Base-by-base conservation (phyloP, 2,113 vertebrate genomes). In the Sorex fumeus region DNA sequence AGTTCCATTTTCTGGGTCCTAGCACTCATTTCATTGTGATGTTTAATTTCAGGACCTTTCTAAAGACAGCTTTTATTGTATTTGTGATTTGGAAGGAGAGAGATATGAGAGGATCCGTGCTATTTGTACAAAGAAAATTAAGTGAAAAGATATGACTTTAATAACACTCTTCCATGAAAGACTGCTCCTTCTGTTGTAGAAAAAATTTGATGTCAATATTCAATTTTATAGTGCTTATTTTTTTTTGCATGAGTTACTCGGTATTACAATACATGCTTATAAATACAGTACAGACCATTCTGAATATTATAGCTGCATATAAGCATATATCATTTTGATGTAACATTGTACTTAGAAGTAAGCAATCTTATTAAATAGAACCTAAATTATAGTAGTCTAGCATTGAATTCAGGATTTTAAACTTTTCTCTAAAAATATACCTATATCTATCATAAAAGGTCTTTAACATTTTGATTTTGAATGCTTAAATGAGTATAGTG, bases 61-160 rank as follows among this genome's bases (percentile, higher is more conserved):
- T 84, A 95, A 97, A 95, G 96, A 89, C 81, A 94, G 92, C 84
- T 95, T 96, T 96, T 95, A 95, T 95, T 96, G 89, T 96, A 94
- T 95, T 94, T 96, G 95, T 97, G 94, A 94, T 91, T 89, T 90
- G 64, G 69, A 94, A 95, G 87, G 84, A 88, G 93, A 87, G 87
- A 95, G 97, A 97, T 94, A 96, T 97, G 95, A 98, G 96, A 97
- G 60, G 93, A 93, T 93, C 79, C 92, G 16, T 92, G 87, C 83
- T 97, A 96, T 98, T 97, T 98, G 95, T 97, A 93, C 45, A 97
- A 94, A 95, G 91, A 97, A 97, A 96, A 94, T 94, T 97, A 97
- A 97, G 94, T 92, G 88, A 95, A 97, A 97, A 89, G 93, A 93
- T 94, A 93, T 85, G 91, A 91, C 87, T 95, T 96, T 95, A 91